Base-by-base conservation (phyloP, 2,797 vertebrate genomes). In the Paratrypauchen microcephalus region DNA sequence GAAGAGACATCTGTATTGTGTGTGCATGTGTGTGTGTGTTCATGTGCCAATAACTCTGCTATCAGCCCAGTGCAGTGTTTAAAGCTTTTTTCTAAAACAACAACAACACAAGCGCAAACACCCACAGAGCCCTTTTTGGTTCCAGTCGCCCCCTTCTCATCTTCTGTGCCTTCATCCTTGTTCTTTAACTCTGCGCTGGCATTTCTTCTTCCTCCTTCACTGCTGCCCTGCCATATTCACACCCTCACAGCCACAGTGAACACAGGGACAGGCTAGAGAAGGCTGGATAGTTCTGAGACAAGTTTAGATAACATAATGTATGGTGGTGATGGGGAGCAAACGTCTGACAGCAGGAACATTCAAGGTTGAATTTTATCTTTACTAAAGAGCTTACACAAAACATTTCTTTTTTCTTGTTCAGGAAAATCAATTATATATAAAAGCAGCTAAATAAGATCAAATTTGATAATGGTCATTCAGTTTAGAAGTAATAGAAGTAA, bases 31-130 rank as follows among this genome's bases (percentile, higher is more conserved):
- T 32, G 26, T 41, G 50, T 69, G 69, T 83, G 80, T 90, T 80
- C 6, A 5, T 81, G 79, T 87, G 83, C 87, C 88, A 86, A 74
- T 79, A 77, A 73, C 75, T 23, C 67, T 69, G 79, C 83, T 90
- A 88, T 91, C 90, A 88, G 88, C 84, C 73, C 74, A 78, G 72
- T 72, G 47, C 90, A 88, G 86, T 41, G 80, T 85, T 83, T 73
- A 75, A 86, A 89, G 88, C 88, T 82, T 73, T 85, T 85, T 87
- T 86, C 67, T 73, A 70, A 86, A 62, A 77, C 81, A 89, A 76
- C 73, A 80, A 85, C 62, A 88, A 76, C 74, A 79, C 87, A 84
- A 80, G 66, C 55, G 82, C 52, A 75, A 83, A 80, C 77, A 77
- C 69, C 80, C 82, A 80, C 73, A 57, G 68, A 71, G 62, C 61